phyloP scores from a whole-genome alignment of 2,797 vertebrate genomes.

The Anas acuta region DNA sequence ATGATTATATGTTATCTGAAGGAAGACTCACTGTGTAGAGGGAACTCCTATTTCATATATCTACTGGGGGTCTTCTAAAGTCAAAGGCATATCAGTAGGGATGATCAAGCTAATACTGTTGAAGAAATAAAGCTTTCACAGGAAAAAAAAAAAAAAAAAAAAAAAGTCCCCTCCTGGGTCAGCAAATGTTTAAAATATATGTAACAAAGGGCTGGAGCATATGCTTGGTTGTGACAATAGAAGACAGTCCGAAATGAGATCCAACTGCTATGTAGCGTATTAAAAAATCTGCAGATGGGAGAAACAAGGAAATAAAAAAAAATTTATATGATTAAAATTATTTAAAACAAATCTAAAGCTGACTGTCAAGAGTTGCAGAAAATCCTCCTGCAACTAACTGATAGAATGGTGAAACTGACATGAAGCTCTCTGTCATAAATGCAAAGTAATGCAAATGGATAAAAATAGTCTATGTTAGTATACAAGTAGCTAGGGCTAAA shows the following conservation, averaged over 20 bases:
- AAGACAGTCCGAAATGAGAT: neutral
- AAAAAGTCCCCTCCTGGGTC: neutral
- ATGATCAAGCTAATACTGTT: neutral
- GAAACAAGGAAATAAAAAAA: neutral
- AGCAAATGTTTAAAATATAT: neutral
- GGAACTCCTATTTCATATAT: neutral
- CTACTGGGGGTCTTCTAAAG: neutral
- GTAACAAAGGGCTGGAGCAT: neutral
- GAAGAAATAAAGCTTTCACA: slow-evolving; percentile 14
- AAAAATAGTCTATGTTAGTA: neutral
- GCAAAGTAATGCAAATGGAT: neutral
- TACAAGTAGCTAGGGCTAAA: neutral
- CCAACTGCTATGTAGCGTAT: neutral
- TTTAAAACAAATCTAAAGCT: neutral
- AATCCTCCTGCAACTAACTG: neutral
- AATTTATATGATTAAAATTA: neutral
- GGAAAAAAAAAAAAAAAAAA: neutral
- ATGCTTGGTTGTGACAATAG: neutral
- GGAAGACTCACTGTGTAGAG: neutral
- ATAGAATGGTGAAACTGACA: neutral
- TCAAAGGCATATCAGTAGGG: neutral
- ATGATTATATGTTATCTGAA: neutral
- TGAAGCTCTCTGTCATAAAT: neutral
- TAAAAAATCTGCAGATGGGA: neutral
- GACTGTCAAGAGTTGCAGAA: neutral